Conservation (phyloP, 2,113 vertebrate species). For the Gila orcuttii region DNA sequence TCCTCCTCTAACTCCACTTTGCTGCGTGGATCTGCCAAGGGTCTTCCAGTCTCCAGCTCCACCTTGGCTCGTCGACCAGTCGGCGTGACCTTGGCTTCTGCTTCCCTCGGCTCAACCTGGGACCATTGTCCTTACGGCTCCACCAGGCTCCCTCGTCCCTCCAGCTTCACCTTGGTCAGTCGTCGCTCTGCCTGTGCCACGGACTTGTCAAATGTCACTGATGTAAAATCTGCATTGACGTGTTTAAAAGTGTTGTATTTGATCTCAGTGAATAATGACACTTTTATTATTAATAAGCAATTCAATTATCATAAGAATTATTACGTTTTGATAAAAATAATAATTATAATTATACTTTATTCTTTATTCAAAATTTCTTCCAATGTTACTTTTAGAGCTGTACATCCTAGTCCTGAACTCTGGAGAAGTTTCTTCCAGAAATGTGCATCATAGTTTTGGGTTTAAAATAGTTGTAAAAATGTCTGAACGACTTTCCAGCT, state of each 20-base stretch:
- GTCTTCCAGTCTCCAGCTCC: too few species aligned
- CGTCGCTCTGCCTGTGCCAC: too few species aligned
- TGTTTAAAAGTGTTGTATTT: too few species aligned
- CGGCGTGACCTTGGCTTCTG: too few species aligned
- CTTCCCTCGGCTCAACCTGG: too few species aligned
- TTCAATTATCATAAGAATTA: neutral
- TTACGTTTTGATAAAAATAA: neutral
- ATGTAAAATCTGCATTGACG: neutral
- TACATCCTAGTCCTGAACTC: neutral
- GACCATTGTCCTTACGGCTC: too few species aligned
- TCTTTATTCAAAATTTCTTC: neutral
- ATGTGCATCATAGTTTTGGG: neutral
- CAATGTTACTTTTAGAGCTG: neutral
- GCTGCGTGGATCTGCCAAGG: too few species aligned
- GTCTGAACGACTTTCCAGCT: neutral
- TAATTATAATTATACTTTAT: neutral
- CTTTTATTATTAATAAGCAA: neutral
- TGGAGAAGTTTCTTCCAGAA: neutral
- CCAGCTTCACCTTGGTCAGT: too few species aligned
- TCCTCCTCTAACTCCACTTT: too few species aligned
- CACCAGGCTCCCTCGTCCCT: too few species aligned
- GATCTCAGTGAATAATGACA: neutral
- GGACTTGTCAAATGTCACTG: neutral
- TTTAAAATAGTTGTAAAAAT: neutral
- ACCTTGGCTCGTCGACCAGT: too few species aligned